Percentiles rank a stretch among this genome's conserved stretches.
phyloP scores from a whole-genome alignment of 2,888 invertebrate species.

The Athrips mouffetella region DNA sequence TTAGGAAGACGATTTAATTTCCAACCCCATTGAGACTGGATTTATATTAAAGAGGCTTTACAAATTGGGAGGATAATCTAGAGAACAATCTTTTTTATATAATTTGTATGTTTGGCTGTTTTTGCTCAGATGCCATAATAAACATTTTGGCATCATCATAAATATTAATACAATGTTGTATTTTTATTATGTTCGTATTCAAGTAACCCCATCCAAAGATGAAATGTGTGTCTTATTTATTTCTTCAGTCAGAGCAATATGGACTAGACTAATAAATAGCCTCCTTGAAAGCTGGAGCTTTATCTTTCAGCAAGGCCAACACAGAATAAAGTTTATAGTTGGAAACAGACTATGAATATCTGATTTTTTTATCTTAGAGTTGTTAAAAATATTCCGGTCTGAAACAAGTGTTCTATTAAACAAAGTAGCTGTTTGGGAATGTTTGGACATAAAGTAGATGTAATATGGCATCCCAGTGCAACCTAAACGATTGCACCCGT shows the following conservation, averaged over 20 bases:
- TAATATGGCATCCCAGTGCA: constrained; percentile 48
- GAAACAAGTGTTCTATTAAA: neutral
- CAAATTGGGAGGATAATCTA: neutral
- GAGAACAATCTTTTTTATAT: neutral
- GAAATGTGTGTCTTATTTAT: neutral
- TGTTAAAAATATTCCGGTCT: neutral
- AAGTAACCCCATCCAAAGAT: neutral
- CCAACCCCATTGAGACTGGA: constrained; percentile 40
- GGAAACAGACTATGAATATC: neutral
- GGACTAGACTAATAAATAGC: constrained; percentile 30
- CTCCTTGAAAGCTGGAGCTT: neutral
- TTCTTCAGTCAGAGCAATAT: neutral
- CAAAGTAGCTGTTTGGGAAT: constrained; percentile 7
- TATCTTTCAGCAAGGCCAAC: neutral
- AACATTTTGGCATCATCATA: too few relatives aligned
- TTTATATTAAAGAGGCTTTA: neutral
- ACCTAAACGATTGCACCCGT: constrained; percentile 57
- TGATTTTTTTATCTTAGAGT: neutral
- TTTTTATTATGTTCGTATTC: neutral
- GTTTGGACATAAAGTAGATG: constrained; percentile 31
- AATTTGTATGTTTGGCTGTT: too few relatives aligned
- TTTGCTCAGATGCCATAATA: too few relatives aligned
- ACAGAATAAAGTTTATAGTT: neutral
- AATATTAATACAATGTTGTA: too few relatives aligned
- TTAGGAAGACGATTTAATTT: constrained; percentile 75